Percentiles rank a stretch among this genome's conserved stretches.
Evolutionary conservation across 2,888 invertebrate genomes (phyloP).

Genomic region (Drosophila infuscata): DNA sequence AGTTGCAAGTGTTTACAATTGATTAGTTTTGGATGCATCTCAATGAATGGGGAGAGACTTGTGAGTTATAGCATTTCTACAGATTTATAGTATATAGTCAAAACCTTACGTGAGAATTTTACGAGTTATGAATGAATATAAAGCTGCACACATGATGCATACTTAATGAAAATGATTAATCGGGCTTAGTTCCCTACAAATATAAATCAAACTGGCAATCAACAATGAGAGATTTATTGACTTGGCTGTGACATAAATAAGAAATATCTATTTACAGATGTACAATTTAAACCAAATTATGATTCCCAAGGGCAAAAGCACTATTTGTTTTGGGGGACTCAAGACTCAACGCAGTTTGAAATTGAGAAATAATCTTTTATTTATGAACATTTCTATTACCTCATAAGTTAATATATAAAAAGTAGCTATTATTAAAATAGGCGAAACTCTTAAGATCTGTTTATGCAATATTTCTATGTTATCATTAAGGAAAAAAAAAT

Average conservation of each 20-base stretch:
- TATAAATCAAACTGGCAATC: background rate
- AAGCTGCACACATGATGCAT: background rate
- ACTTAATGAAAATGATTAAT: background rate
- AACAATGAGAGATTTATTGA: background rate
- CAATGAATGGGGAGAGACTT: slow-evolving; percentile 28
- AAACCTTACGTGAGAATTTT: slow-evolving; percentile 21
- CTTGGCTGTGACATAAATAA: background rate
- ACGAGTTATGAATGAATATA: slow-evolving; percentile 32
- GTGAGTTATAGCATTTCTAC: slow-evolving; percentile 18
- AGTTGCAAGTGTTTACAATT: slow-evolving; percentile 39
- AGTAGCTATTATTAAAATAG: background rate
- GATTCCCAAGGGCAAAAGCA: background rate
- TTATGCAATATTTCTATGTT: background rate
- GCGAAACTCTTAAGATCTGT: background rate
- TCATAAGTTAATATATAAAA: background rate
- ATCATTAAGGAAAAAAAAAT: background rate
- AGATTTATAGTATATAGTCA: slow-evolving; percentile 5
- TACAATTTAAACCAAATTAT: background rate
- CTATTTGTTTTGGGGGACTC: background rate
- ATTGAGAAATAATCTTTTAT: background rate
- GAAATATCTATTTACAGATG: too few relatives aligned
- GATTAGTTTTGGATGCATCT: slow-evolving; percentile 49
- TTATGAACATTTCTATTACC: too few relatives aligned
- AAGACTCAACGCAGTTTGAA: background rate
- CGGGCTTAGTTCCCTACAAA: background rate